Evolutionary conservation across 2,797 vertebrate genomes (phyloP), one percentile per base, ranked within the genome.

Genomic region (Pantherophis alleghaniensis): DNA sequence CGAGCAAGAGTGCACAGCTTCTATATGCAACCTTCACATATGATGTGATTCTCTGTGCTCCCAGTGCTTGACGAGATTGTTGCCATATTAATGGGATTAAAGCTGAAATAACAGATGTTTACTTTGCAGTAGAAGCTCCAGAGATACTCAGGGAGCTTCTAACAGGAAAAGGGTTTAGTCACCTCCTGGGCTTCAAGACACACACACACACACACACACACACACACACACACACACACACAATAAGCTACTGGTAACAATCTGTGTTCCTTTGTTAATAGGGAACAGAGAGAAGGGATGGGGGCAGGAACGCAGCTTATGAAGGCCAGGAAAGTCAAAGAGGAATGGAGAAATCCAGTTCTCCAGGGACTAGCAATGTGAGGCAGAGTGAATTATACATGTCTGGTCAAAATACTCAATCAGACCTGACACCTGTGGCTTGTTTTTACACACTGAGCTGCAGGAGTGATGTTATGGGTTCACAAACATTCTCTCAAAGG

Each of bases 71-170:
- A 89, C 3, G 59, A 92, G 74, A 92, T 59, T 92, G 69, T 92
- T 94, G 93, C 93, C 86, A 69, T 92, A 94, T 92, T 94, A 94
- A 91, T 91, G 60, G 91, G 91, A 88, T 92, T 94, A 83, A 91
- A 92, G 51, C 59, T 59, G 93, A 87, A 91, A 91, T 92, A 92
- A 94, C 93, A 94, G 93, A 91, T 94, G 91, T 94, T 94, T 86
- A 89, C 92, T 91, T 89, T 66, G 90, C 92, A 51, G 5, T 92
- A 90, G 91, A 89, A 92, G 86, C 92, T 92, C 93, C 89, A 89
- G 92, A 63, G 90, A 91, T 94, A 89, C 10, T 32, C 92, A 57
- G 93, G 69, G 86, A 91, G 93, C 93, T 94, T 88, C 79, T 69
- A 89, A 91, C 59, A 53, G 66, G 51, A 86, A 94, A 86, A 87